phyloP scores from a whole-genome alignment of 1,140 invertebrate species.

The Dreissena polymorpha region DNA sequence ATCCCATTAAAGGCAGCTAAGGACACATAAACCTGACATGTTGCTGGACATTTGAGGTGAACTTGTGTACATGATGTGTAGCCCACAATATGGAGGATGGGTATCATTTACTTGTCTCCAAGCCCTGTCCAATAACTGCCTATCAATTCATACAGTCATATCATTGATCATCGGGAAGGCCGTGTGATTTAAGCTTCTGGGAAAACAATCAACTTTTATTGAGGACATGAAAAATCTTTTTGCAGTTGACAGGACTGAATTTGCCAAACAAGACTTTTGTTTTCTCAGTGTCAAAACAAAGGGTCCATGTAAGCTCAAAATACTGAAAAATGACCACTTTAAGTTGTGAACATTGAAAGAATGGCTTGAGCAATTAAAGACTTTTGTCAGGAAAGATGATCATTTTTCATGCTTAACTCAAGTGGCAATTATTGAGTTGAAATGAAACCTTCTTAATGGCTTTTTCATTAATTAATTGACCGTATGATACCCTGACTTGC shows the following conservation, averaged over 20 bases:
- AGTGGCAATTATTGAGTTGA: conserved; percentile 2
- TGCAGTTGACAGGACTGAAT: conserved; percentile 12
- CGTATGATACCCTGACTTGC: too few relatives aligned
- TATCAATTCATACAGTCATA: too few relatives aligned
- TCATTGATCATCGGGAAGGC: conserved; percentile 72
- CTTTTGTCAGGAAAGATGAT: background rate
- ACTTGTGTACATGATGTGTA: too few relatives aligned
- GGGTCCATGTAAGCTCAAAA: background rate
- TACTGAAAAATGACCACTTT: background rate
- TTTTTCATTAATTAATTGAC: too few relatives aligned
- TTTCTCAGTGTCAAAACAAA: background rate
- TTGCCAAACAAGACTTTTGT: background rate
- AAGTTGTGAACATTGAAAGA: background rate
- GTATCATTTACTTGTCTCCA: too few relatives aligned
- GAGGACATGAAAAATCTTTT: conserved; percentile 43
- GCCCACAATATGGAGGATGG: too few relatives aligned
- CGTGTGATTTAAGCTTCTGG: conserved; percentile 78
- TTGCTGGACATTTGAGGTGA: too few relatives aligned
- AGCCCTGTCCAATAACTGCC: too few relatives aligned
- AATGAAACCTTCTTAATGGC: too few relatives aligned
- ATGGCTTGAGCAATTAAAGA: background rate
- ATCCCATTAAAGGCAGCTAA: too few relatives aligned
- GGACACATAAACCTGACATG: too few relatives aligned
- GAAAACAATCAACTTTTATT: conserved; percentile 27
- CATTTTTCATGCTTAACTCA: conserved; percentile 10